Conservation (phyloP, 2,797 vertebrate species). For the Lindbergichthys nudifrons region DNA sequence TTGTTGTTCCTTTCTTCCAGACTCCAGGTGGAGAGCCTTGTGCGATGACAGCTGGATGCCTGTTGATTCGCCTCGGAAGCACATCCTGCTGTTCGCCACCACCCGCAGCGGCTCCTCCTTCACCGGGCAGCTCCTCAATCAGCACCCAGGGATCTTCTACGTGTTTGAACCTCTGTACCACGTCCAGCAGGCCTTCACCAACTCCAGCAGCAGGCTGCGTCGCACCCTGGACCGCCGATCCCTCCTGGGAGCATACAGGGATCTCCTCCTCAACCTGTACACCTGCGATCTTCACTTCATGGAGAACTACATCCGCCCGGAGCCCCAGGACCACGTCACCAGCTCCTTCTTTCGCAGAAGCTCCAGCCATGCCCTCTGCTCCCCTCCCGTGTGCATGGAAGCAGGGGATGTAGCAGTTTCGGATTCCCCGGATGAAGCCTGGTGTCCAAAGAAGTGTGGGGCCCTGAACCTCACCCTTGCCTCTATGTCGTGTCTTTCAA, state of each 20-base stretch:
- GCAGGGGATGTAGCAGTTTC: slow-evolving; percentile 12
- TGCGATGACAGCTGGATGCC: slow-evolving; percentile 75
- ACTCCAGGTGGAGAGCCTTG: slow-evolving; percentile 76
- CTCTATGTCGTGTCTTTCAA: slow-evolving; percentile 77
- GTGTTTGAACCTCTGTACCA: slow-evolving; percentile 89
- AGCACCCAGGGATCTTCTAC: slow-evolving; percentile 87
- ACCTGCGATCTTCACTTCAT: slow-evolving; percentile 86
- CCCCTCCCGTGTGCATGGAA: slow-evolving; percentile 82
- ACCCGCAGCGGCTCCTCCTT: slow-evolving; percentile 89
- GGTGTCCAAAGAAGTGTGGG: slow-evolving; percentile 84
- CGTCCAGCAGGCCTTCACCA: slow-evolving; percentile 84
- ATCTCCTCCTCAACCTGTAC: slow-evolving; percentile 87
- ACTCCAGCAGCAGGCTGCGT: slow-evolving; percentile 80
- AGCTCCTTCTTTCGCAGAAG: slow-evolving; percentile 80
- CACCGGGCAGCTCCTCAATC: slow-evolving; percentile 88
- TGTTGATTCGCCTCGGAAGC: slow-evolving; percentile 71
- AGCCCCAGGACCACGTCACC: slow-evolving; percentile 83
- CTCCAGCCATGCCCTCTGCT: slow-evolving; percentile 86
- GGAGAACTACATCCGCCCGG: slow-evolving; percentile 84
- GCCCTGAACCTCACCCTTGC: slow-evolving; percentile 84
- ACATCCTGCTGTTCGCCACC: slow-evolving; percentile 87
- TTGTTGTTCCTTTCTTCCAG: slow-evolving; percentile 57
- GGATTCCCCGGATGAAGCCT: slow-evolving; percentile 75
- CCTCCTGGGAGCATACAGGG: slow-evolving; percentile 84
- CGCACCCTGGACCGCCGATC: slow-evolving; percentile 78